Evolutionary conservation across 2,797 vertebrate genomes (phyloP).

Genomic region (Epinephelus malabaricus): DNA sequence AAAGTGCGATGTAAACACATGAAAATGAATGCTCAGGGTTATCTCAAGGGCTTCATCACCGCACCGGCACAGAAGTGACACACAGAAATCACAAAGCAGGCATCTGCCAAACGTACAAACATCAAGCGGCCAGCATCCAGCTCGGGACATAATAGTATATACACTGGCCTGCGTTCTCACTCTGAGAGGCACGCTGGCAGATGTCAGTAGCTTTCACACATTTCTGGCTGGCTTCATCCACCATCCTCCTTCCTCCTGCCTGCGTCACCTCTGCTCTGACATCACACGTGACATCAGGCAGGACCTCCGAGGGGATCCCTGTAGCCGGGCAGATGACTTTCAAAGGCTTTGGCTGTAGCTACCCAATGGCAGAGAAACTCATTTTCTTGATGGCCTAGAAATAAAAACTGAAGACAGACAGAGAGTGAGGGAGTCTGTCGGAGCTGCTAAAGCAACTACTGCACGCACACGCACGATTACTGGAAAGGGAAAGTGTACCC

Average conservation of each 20-base stretch:
- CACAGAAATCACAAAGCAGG: conserved; percentile 36
- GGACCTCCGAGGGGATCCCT: conserved; percentile 81
- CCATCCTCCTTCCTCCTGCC: conserved; percentile 58
- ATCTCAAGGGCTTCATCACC: conserved; percentile 49
- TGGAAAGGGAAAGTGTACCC: conserved; percentile 48
- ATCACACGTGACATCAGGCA: conserved; percentile 78
- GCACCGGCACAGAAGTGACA: conserved; percentile 25
- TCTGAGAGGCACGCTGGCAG: conserved; percentile 62
- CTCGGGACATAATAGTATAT: conserved; percentile 4
- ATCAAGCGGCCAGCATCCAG: conserved; percentile 33
- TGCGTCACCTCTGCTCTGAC: conserved; percentile 78
- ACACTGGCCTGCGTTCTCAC: conserved; percentile 15
- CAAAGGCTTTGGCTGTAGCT: conserved; percentile 54
- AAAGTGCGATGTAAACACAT: conserved; percentile 43
- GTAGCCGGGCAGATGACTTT: conserved; percentile 74
- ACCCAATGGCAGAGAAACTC: conserved; percentile 42
- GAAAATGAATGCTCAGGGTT: conserved; percentile 45
- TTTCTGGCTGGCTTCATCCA: conserved; percentile 67
- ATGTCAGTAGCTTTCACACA: conserved; percentile 73
- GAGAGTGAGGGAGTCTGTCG: conserved; percentile 9
- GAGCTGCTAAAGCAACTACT: conserved; percentile 20
- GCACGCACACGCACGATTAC: conserved; percentile 7
- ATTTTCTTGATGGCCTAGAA: conserved; percentile 61
- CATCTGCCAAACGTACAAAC: conserved; percentile 65
- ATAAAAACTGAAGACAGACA: conserved; percentile 39